phyloP scores from a whole-genome alignment of 92 coral and sea anemone species.

The Palythoa grandis region DNA sequence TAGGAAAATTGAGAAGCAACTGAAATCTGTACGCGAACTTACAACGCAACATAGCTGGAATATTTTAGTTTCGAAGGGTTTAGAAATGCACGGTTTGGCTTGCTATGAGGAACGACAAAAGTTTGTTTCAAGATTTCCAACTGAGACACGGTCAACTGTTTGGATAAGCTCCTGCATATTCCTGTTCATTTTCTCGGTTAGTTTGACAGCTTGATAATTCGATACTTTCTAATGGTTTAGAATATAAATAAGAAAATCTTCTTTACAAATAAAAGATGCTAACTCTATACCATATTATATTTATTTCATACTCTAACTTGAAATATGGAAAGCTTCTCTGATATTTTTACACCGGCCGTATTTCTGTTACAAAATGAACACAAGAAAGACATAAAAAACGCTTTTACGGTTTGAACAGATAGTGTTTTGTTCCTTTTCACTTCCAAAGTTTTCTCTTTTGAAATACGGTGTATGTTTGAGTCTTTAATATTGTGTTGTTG shows the following conservation, averaged over 20 bases:
- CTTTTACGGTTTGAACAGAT: not conserved
- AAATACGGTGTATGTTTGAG: not conserved
- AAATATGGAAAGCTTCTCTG: not conserved
- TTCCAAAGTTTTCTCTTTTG: not conserved
- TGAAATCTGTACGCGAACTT: not conserved
- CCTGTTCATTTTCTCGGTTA: not conserved
- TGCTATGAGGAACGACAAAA: not conserved
- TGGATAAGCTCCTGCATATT: not conserved
- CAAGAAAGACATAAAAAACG: not conserved
- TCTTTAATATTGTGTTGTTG: slow-evolving; percentile 4
- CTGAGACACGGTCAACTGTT: not conserved
- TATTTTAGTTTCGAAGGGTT: slow-evolving; percentile 1
- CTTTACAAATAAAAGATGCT: slow-evolving; percentile 18
- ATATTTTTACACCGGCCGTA: not conserved
- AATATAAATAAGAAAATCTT: slow-evolving; percentile 18
- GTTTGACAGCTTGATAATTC: slow-evolving; percentile 30
- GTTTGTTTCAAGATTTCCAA: not conserved
- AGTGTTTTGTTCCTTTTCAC: not conserved
- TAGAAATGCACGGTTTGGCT: not conserved
- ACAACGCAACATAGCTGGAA: slow-evolving; percentile 12
- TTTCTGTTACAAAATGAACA: not conserved
- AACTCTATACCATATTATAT: slow-evolving; percentile 12
- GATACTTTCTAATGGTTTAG: slow-evolving; percentile 35
- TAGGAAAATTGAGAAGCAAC: not conserved
- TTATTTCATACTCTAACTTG: not conserved